Percentiles rank a stretch among this genome's conserved stretches.
Evolutionary conservation across 1,140 invertebrate species (phyloP).

Genomic region (Leptopilina clavipes): DNA sequence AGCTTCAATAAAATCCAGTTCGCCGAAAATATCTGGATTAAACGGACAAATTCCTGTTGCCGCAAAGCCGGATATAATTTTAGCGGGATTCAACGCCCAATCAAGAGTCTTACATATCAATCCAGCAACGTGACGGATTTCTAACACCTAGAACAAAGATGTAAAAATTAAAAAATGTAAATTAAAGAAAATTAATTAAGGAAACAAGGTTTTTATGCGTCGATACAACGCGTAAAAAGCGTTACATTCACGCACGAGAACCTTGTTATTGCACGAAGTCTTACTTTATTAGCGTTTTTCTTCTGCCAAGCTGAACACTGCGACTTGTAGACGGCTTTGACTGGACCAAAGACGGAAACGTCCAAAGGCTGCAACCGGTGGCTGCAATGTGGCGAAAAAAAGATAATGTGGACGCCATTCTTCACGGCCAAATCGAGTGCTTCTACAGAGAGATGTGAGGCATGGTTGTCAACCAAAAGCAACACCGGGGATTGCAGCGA

Average conservation of each 20-base stretch:
- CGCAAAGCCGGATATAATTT: conserved; percentile 46
- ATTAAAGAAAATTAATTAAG: no score
- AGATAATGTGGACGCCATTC: no score
- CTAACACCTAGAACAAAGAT: background rate
- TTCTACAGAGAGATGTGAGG: no score
- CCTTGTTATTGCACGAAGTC: background rate
- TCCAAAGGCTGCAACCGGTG: no score
- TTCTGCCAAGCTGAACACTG: conserved; percentile 64
- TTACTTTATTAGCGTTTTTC: conserved; percentile 51
- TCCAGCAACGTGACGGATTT: conserved; percentile 1
- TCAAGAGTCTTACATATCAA: background rate
- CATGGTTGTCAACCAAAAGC: no score
- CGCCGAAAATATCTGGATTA: conserved; percentile 48
- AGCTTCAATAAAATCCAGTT: conserved; percentile 40
- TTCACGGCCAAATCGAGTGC: no score
- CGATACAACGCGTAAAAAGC: no score
- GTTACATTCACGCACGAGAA: no score
- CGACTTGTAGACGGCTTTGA: conserved; percentile 53
- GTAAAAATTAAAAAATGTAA: background rate
- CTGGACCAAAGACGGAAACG: no score
- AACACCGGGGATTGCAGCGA: no score
- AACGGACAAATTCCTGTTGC: conserved; percentile 54
- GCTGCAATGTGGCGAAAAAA: no score
- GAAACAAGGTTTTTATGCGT: background rate
- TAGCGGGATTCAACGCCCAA: background rate